A percentile compares a stretch with the other conserved stretches of the same genome.
These are phyloP conservation scores for Porites evermanni DNA, from an alignment of 92 coral and sea anemone species.

Conservation along the genomic window DNA sequence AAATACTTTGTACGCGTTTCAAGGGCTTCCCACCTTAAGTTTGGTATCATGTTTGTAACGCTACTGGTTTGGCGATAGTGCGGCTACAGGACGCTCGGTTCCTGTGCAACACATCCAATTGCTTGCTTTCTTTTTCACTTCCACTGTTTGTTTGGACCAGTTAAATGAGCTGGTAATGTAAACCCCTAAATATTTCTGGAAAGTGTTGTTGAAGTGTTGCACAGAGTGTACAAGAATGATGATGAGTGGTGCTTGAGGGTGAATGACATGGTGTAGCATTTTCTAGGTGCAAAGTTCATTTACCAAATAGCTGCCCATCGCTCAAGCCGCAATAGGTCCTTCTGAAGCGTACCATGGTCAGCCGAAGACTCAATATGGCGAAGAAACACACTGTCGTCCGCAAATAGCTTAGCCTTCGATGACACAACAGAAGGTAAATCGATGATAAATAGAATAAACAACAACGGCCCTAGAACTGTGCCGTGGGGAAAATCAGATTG, in stretches of 20 bases:
- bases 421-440: no score
- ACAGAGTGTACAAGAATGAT: constrained; percentile 8
- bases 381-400: no score
- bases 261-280: constrained; percentile 26
- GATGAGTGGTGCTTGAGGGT: constrained; percentile 32
- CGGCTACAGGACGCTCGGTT: background rate
- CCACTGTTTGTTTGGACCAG: constrained; percentile 24
- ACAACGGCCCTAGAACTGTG: background rate
- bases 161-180: constrained; percentile 21
- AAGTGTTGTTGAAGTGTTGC: background rate
- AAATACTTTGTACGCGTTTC: background rate
- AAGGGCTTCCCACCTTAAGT: background rate
- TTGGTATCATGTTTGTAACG: background rate
- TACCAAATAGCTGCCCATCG: constrained; percentile 29
- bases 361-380: no score
- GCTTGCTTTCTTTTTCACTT: constrained; percentile 35
- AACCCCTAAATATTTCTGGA: constrained; percentile 8
- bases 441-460: no score
- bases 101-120: constrained; percentile 10
- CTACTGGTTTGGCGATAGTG: background rate
- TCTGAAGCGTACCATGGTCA: background rate
- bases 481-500: background rate
- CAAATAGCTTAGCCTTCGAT: no score
- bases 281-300: constrained; percentile 24
- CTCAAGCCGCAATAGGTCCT: constrained; percentile 5